Evolutionary conservation across 2,113 vertebrate species (phyloP).

Genomic region (Gallinago undulata): DNA sequence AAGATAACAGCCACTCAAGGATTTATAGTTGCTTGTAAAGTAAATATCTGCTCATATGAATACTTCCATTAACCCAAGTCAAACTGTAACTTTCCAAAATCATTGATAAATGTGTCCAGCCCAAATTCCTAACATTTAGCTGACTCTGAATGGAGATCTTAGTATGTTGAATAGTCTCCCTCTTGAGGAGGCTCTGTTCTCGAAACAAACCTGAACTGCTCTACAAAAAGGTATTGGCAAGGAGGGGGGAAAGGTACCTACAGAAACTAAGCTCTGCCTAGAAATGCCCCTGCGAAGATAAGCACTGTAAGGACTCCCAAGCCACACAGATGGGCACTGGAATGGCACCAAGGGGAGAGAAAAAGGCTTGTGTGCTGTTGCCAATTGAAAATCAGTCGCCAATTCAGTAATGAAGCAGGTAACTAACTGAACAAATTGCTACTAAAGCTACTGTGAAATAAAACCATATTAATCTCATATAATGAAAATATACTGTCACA

Average conservation of each 20-base stretch:
- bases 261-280: neutral
- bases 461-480: rapidly evolving
- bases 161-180: rapidly evolving
- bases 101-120: neutral
- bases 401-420: neutral
- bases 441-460: neutral
- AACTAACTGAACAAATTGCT: neutral
- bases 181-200: neutral
- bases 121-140: neutral
- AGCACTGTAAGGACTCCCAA: neutral
- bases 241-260: neutral
- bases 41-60: neutral
- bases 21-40: neutral
- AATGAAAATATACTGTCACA: neutral
- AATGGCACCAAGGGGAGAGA: neutral
- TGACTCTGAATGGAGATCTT: neutral
- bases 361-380: neutral
- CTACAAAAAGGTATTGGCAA: rapidly evolving
- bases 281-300: rapidly evolving
- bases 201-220: neutral
- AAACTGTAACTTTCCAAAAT: neutral
- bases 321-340: neutral
- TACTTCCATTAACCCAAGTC: neutral
- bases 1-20: neutral
- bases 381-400: neutral